Conservation (phyloP, 2,797 vertebrate species). For the Linurgus olivaceus region DNA sequence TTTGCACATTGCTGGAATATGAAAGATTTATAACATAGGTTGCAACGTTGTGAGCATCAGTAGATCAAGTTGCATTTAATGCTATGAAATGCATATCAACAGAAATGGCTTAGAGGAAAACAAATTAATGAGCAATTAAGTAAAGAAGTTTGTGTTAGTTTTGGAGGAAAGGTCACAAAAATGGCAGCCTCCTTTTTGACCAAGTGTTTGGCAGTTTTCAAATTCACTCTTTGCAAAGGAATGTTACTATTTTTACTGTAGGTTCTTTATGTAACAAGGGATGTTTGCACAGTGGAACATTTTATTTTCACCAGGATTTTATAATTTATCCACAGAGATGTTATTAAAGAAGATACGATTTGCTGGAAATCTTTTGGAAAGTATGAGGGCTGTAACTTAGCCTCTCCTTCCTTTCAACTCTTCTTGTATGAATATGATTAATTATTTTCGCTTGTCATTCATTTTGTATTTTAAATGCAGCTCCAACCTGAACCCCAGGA, state of each 20-base stretch:
- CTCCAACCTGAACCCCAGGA: neutral
- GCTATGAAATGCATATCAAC: neutral
- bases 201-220: neutral
- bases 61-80: neutral
- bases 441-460: neutral
- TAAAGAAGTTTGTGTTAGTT: neutral
- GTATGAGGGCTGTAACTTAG: neutral
- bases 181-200: neutral
- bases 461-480: neutral
- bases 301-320: slow-evolving; percentile 4
- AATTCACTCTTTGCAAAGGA: slow-evolving; percentile 15
- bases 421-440: neutral
- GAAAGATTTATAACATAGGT: neutral
- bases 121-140: neutral
- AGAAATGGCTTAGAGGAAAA: neutral
- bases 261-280: slow-evolving; percentile 18
- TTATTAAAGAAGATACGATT: neutral
- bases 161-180: neutral
- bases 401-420: neutral
- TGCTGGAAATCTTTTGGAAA: neutral
- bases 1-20: neutral
- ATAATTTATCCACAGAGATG: neutral
- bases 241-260: slow-evolving; percentile 38
- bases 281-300: neutral
- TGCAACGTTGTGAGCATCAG: neutral